Evolutionary conservation across 1,140 invertebrate genomes (phyloP).

Genomic region (Arion vulgaris): DNA sequence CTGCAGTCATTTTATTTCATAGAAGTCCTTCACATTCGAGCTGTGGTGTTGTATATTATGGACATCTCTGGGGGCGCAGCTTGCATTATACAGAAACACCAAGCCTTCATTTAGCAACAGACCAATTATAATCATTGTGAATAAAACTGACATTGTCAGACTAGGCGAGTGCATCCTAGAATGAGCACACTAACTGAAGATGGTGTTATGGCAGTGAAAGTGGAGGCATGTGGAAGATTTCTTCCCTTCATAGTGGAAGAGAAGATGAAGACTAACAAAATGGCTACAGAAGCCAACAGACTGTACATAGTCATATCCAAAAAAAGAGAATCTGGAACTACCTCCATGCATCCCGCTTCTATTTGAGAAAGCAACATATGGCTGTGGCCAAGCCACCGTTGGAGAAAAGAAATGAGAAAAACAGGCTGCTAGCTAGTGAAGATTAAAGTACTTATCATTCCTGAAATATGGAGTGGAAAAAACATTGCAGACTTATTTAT

Average conservation of each 20-base stretch:
- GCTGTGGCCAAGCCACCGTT: slow-evolving; percentile 54
- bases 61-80: slow-evolving; percentile 91
- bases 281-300: slow-evolving; percentile 85
- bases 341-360: slow-evolving; percentile 73
- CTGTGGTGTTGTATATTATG: slow-evolving; percentile 94
- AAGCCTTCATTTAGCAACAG: slow-evolving; percentile 97
- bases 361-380: slow-evolving; percentile 66
- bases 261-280: slow-evolving; percentile 93
- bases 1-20: no score
- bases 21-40: slow-evolving; percentile 95
- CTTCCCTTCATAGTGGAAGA: slow-evolving; percentile 91
- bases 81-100: slow-evolving; percentile 91
- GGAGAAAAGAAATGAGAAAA: no score
- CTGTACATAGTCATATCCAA: slow-evolving; percentile 92
- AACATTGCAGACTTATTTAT: no score
- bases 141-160: slow-evolving; percentile 92
- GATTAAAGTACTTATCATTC: no score
- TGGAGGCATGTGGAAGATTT: slow-evolving; percentile 92
- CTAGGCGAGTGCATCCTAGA: slow-evolving; percentile 84
- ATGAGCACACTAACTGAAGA: slow-evolving; percentile 95
- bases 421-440: no score
- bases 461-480: no score
- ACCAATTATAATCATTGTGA: slow-evolving; percentile 91
- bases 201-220: slow-evolving; percentile 94
- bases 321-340: slow-evolving; percentile 80